Conservation (phyloP, 2,797 vertebrate species). For the Peromyscus aztecus region DNA sequence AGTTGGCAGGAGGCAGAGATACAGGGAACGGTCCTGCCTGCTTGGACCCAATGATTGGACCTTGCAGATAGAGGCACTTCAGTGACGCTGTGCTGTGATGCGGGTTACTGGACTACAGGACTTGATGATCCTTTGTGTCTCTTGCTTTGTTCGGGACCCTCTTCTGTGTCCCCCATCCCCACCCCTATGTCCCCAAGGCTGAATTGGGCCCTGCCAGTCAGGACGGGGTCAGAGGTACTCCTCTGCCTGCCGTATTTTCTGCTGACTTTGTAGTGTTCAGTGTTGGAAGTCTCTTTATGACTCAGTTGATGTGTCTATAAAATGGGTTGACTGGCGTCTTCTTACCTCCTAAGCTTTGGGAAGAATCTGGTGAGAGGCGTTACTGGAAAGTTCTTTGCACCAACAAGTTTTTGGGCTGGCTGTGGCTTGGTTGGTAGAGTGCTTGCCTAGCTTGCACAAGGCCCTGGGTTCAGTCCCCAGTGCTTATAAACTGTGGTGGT, state of each 20-base stretch:
- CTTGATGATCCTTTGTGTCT: too few relatives aligned
- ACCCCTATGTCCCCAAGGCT: not conserved
- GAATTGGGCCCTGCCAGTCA: not conserved
- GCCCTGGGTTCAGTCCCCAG: too few relatives aligned
- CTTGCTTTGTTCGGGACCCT: not conserved
- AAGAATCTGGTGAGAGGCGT: not conserved
- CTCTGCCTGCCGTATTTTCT: not conserved
- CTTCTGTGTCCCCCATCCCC: not conserved
- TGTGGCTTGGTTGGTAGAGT: not conserved
- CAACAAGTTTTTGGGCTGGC: not conserved
- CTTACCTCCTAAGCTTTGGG: not conserved
- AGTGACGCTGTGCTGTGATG: not conserved
- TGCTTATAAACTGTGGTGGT: too few relatives aligned
- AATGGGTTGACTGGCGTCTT: not conserved
- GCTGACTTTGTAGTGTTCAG: not conserved
- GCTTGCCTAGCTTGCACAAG: too few relatives aligned
- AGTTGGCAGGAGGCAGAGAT: not conserved
- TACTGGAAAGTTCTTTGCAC: not conserved
- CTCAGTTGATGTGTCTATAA: slow-evolving; percentile 29
- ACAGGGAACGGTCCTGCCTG: too few relatives aligned
- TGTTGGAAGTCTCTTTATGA: not conserved
- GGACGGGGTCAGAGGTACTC: not conserved
- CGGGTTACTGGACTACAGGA: too few relatives aligned
- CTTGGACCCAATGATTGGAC: not conserved
- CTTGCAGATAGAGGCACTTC: not conserved